Conservation (phyloP, 1,140 invertebrate species). For the Nasonia giraulti region DNA sequence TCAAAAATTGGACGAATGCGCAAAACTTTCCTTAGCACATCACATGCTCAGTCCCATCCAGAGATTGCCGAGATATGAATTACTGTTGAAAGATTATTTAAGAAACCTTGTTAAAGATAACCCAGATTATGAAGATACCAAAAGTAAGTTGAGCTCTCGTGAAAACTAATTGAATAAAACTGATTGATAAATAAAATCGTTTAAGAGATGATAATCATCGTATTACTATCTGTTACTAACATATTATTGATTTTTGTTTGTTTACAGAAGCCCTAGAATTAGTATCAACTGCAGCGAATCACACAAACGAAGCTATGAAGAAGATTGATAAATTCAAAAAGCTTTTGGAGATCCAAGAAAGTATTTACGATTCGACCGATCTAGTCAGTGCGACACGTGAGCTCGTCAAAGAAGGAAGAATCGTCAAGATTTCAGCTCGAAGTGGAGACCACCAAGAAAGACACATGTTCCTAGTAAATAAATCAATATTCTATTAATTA, state of each 20-base stretch:
- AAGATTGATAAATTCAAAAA: conserved; percentile 73
- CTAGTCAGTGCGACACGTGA: conserved; percentile 82
- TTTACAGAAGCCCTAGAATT: conserved; percentile 78
- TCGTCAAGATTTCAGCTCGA: conserved; percentile 81
- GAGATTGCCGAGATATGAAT: conserved; percentile 81
- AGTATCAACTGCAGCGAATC: conserved; percentile 84
- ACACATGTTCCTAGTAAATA: conserved; percentile 82
- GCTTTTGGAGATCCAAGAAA: conserved; percentile 72
- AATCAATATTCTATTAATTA: background rate
- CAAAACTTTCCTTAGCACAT: conserved; percentile 80
- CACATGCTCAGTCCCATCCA: conserved; percentile 88
- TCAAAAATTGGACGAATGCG: conserved; percentile 79
- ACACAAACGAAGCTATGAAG: conserved; percentile 84
- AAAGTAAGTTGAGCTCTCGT: conserved; percentile 62
- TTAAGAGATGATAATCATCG: background rate
- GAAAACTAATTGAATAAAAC: background rate
- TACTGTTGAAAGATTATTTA: conserved; percentile 82
- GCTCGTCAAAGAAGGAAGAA: conserved; percentile 82
- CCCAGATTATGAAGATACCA: conserved; percentile 81
- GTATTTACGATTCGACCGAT: conserved; percentile 77
- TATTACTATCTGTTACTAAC: background rate
- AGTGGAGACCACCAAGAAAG: conserved; percentile 80
- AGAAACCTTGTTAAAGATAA: conserved; percentile 77
- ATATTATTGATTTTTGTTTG: background rate
- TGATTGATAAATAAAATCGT: background rate